phyloP scores from a whole-genome alignment of 1,140 invertebrate genomes.

The Drosophila seguyi region DNA sequence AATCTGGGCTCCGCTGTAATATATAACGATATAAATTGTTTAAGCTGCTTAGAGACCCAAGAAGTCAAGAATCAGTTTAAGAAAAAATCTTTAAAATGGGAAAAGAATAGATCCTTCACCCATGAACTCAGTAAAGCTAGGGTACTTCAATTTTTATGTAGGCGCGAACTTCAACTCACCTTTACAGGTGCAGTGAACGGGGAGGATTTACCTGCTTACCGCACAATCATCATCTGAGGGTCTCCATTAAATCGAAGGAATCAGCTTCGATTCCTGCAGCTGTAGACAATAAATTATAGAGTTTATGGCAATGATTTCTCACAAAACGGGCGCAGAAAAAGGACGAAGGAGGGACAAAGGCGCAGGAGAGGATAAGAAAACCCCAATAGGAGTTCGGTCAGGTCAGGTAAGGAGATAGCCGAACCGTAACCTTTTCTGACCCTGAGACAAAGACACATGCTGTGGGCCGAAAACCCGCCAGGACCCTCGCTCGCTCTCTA shows the following conservation, averaged over 20 bases:
- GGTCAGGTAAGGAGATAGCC: constrained; percentile 47
- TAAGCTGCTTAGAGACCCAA: constrained; percentile 57
- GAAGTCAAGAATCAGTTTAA: constrained; percentile 39
- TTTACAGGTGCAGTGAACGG: constrained; percentile 57
- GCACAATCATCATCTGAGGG: constrained; percentile 30
- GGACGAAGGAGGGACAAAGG: constrained; percentile 53
- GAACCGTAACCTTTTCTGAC: constrained; percentile 39
- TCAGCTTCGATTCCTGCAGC: constrained; percentile 54
- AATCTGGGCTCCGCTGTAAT: background rate
- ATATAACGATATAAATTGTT: constrained; percentile 37
- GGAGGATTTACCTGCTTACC: constrained; percentile 51
- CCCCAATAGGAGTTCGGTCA: constrained; percentile 61
- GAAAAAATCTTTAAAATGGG: background rate
- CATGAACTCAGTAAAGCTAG: constrained; percentile 16
- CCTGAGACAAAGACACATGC: constrained; percentile 56
- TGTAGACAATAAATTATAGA: constrained; percentile 73
- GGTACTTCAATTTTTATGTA: constrained; percentile 34
- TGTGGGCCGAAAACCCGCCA: constrained; percentile 38
- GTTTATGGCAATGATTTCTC: constrained; percentile 70
- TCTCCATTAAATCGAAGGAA: constrained; percentile 34
- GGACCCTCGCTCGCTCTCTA: constrained; percentile 26
- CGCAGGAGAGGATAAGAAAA: constrained; percentile 49
- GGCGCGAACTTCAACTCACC: constrained; percentile 44
- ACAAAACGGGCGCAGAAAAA: constrained; percentile 46
- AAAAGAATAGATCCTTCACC: constrained; percentile 13